Percentiles rank a stretch among this genome's conserved stretches.
These are phyloP conservation scores for Furcifer pardalis DNA, from an alignment of 2,797 vertebrate genomes.

Conservation along the genomic window DNA sequence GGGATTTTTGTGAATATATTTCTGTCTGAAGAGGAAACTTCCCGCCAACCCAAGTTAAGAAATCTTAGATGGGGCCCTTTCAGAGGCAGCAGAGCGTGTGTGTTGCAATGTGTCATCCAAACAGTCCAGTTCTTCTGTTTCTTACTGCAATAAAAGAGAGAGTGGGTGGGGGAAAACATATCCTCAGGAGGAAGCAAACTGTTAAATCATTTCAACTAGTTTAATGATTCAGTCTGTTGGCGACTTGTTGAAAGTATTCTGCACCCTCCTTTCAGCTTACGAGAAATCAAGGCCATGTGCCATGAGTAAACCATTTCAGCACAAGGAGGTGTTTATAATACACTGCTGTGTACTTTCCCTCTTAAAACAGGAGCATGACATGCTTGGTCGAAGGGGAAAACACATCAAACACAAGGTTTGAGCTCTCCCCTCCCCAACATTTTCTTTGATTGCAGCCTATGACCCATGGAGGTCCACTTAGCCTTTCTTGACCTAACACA, in stretches of 20 bases:
- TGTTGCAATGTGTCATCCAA: slow-evolving; percentile 24
- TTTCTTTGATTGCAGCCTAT: too few species aligned
- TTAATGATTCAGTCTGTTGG: not conserved
- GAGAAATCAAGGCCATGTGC: not conserved
- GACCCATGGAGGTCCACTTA: not conserved
- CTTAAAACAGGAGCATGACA: slow-evolving; percentile 14
- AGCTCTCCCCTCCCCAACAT: too few species aligned
- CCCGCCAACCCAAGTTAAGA: slow-evolving; percentile 21
- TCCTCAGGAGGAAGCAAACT: slow-evolving; percentile 11
- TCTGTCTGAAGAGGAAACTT: slow-evolving; percentile 44
- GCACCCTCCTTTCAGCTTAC: slow-evolving; percentile 1
- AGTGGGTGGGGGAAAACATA: slow-evolving; percentile 30
- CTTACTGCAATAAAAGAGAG: slow-evolving; percentile 5
- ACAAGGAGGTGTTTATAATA: not conserved
- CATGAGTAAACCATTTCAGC: not conserved
- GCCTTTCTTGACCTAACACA: not conserved
- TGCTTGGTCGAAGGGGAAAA: not conserved
- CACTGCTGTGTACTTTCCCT: slow-evolving; percentile 1
- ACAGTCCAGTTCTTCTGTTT: slow-evolving; percentile 29
- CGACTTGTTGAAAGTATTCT: not conserved
- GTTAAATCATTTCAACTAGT: slow-evolving; percentile 6
- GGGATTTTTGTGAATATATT: slow-evolving; percentile 36
- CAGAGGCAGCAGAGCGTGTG: slow-evolving; percentile 17
- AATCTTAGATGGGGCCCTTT: slow-evolving; percentile 25
- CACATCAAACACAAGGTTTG: too few species aligned